Evolutionary conservation across 2,113 vertebrate species (phyloP).

Genomic region (Calyptomena viridis): DNA sequence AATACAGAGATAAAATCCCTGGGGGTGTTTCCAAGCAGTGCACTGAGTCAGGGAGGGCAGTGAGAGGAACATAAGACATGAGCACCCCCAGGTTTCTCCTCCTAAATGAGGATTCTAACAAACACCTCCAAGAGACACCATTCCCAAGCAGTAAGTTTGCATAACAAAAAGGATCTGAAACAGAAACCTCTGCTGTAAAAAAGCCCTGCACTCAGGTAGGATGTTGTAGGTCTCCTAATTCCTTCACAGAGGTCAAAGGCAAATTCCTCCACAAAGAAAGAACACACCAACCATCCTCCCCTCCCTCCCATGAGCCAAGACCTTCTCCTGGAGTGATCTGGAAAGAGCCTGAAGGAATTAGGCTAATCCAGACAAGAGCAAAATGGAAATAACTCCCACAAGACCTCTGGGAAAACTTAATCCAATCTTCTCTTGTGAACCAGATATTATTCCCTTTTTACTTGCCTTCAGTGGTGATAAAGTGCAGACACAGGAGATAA

Average conservation of each 20-base stretch:
- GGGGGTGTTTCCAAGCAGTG: not conserved
- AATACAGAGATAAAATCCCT: not conserved
- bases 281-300: not conserved
- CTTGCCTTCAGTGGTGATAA: slow-evolving; percentile 41
- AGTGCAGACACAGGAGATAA: slow-evolving; percentile 48
- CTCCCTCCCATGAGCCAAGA: not conserved
- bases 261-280: not conserved
- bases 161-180: not conserved
- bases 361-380: not conserved
- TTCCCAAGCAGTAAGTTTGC: not conserved
- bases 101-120: not conserved
- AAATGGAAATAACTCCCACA: not conserved
- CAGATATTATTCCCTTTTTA: slow-evolving; percentile 15
- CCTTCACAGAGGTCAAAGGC: not conserved
- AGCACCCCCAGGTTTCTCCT: not conserved
- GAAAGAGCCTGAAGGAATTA: not conserved
- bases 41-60: not conserved
- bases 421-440: slow-evolving; percentile 42
- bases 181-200: not conserved
- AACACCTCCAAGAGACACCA: not conserved
- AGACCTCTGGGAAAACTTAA: slow-evolving; percentile 16
- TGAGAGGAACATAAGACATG: not conserved
- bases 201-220: not conserved
- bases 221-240: not conserved
- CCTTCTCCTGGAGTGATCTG: not conserved